These are phyloP conservation scores for Amblyornis subalaris DNA, from an alignment of 2,113 vertebrate genomes.

Conservation along the genomic window DNA sequence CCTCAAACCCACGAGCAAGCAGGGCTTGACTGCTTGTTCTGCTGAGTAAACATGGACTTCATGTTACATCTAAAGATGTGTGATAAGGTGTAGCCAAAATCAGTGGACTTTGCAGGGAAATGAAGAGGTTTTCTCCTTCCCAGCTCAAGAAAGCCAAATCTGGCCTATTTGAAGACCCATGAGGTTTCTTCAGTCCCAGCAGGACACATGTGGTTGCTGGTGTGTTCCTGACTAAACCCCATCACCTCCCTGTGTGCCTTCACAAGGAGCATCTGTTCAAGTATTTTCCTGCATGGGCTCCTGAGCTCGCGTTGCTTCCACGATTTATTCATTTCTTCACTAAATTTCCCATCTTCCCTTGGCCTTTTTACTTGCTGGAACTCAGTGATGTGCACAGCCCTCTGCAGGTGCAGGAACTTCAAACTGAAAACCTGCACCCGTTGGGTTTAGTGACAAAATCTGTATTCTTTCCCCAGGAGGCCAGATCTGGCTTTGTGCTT, in stretches of 20 bases:
- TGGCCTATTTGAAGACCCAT: neutral
- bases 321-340: neutral
- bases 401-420: neutral
- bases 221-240: neutral
- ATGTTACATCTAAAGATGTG: neutral
- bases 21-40: neutral
- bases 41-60: neutral
- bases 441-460: neutral
- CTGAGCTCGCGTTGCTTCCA: neutral
- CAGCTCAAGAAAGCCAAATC: neutral
- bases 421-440: neutral
- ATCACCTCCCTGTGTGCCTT: neutral
- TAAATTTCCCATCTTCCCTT: neutral
- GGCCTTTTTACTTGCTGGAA: neutral
- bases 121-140: neutral
- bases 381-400: neutral
- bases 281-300: neutral
- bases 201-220: neutral
- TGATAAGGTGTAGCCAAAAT: neutral
- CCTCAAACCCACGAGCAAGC: neutral
- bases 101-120: neutral
- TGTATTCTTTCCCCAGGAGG: neutral
- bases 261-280: neutral
- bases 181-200: neutral
- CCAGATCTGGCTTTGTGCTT: neutral